A percentile compares a stretch with the other conserved stretches of the same genome.
These are phyloP conservation scores for Lithophane ornitopus DNA, from an alignment of 2,888 invertebrate genomes.

Conservation along the genomic window DNA sequence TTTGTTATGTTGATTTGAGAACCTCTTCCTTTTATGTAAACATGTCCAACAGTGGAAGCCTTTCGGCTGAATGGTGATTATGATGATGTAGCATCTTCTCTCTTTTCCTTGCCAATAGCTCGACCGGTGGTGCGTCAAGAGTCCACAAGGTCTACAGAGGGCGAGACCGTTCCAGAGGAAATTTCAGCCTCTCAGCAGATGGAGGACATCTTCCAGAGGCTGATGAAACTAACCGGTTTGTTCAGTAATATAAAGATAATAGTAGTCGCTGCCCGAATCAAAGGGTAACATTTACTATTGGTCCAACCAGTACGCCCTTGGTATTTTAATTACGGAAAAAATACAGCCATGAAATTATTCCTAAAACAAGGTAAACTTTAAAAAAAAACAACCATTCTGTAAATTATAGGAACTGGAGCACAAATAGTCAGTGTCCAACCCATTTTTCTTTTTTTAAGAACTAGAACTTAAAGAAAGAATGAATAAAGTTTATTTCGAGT, in stretches of 20 bases:
- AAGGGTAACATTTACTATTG: no score
- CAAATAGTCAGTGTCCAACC: no score
- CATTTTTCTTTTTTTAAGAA: not conserved
- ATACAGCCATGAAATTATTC: no score
- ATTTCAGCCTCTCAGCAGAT: constrained; percentile 85
- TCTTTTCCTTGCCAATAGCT: constrained; percentile 68
- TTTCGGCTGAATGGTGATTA: not conserved
- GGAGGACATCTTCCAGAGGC: constrained; percentile 93
- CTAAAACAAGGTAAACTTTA: no score
- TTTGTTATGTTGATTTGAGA: no score
- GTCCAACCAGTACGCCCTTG: no score
- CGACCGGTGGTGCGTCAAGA: constrained; percentile 90
- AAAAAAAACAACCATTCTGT: no score
- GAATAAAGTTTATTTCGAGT: no score
- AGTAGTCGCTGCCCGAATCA: not conserved
- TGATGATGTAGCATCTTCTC: not conserved
- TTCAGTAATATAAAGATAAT: not conserved
- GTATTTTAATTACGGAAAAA: no score
- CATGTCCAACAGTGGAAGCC: not conserved
- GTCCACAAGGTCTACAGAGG: constrained; percentile 89
- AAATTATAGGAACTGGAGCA: not conserved
- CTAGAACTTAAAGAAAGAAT: no score
- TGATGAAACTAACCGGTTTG: constrained; percentile 94
- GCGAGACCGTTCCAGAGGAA: constrained; percentile 84
- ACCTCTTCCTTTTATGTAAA: no score